phyloP scores from a whole-genome alignment of 2,888 invertebrate genomes.

The Dasypogon diadema region DNA sequence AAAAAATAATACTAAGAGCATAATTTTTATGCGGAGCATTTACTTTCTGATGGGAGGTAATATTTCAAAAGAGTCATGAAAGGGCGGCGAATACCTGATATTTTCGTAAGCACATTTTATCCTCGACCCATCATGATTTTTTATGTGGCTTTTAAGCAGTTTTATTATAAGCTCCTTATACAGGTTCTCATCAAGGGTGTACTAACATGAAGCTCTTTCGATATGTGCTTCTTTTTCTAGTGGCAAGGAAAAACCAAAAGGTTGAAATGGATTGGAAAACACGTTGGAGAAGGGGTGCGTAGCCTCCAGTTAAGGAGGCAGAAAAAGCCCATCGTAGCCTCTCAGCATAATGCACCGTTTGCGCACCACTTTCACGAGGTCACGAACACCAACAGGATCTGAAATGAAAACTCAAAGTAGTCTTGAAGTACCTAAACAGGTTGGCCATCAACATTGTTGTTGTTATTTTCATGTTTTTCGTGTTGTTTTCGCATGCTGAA shows the following conservation, averaged over 20 bases:
- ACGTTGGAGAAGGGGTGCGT: constrained; percentile 60
- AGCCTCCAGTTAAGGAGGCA: constrained; percentile 58
- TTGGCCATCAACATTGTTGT: constrained; percentile 59
- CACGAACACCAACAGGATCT: constrained; percentile 88
- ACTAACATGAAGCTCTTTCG: not conserved
- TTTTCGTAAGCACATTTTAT: constrained; percentile 36
- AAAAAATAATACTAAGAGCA: no score
- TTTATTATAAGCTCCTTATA: not conserved
- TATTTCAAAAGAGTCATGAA: no score
- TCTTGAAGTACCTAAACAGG: constrained; percentile 90
- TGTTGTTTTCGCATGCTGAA: constrained; percentile 14
- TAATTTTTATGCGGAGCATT: no score
- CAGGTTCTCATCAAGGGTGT: not conserved
- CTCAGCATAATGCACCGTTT: constrained; percentile 69
- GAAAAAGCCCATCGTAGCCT: constrained; percentile 55
- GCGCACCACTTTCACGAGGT: constrained; percentile 88
- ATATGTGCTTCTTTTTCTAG: constrained; percentile 47
- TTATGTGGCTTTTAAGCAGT: constrained; percentile 9
- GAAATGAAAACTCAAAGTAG: constrained; percentile 94
- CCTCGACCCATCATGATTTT: not conserved
- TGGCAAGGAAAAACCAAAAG: constrained; percentile 54
- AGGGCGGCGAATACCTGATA: no score
- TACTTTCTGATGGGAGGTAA: no score
- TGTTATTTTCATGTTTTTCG: not conserved
- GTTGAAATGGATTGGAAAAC: constrained; percentile 60